Evolutionary conservation across 1,140 invertebrate genomes (phyloP).

Genomic region (Aphelenchoides fujianensis): DNA sequence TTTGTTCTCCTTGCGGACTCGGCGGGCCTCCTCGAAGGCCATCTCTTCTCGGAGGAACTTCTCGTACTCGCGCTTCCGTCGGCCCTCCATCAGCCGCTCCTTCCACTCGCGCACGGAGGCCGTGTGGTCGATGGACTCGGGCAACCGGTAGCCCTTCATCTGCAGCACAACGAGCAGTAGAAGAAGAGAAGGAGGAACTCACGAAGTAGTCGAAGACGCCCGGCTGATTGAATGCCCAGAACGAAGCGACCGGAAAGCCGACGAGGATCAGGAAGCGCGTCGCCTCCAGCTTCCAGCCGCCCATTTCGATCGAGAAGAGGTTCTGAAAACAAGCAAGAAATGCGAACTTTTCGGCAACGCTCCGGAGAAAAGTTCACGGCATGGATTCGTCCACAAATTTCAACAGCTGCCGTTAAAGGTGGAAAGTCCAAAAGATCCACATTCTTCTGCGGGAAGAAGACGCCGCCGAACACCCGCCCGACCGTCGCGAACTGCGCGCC

Average conservation of each 20-base stretch:
- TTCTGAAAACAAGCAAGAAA: no score
- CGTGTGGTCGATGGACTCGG: slow-evolving; percentile 34
- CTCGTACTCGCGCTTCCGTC: slow-evolving; percentile 45
- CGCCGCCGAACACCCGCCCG: no score
- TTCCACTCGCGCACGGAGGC: slow-evolving; percentile 43
- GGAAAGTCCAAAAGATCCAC: no score
- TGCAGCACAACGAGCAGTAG: slow-evolving; percentile 1
- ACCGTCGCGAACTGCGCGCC: no score
- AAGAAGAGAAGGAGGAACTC: slow-evolving; percentile 35
- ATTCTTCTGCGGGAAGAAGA: no score
- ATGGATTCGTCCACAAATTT: no score
- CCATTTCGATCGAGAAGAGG: no score
- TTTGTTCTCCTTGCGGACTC: slow-evolving; percentile 28
- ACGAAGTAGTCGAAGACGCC: slow-evolving; percentile 54
- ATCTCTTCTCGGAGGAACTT: slow-evolving; percentile 49
- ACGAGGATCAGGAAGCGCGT: slow-evolving; percentile 49
- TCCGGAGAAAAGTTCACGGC: no score
- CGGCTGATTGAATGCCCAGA: slow-evolving; percentile 61
- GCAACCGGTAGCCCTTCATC: slow-evolving; percentile 48
- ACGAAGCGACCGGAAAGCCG: slow-evolving; percentile 55
- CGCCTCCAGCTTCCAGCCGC: slow-evolving; percentile 54
- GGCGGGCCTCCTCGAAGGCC: slow-evolving; percentile 51
- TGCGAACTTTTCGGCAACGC: no score
- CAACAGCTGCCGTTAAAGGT: no score
- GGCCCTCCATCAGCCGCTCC: slow-evolving; percentile 32